Evolutionary conservation across 2,797 vertebrate genomes (phyloP).

Genomic region (Triplophysa yarkandensis): DNA sequence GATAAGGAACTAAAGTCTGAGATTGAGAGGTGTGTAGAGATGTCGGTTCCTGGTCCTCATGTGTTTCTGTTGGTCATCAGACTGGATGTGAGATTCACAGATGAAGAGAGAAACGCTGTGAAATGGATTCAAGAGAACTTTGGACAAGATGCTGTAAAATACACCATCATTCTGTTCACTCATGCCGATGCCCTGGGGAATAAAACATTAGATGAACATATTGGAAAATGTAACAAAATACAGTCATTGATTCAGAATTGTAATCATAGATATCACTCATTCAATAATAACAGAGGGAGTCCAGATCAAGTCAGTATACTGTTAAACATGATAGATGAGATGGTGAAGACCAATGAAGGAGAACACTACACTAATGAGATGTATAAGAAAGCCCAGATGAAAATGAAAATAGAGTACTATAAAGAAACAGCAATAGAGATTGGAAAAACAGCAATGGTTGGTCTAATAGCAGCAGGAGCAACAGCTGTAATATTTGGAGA

Average conservation of each 20-base stretch:
- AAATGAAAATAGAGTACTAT: not conserved
- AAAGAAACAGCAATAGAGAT: no score
- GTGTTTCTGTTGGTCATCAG: no score
- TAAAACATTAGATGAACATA: not conserved
- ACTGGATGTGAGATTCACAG: not conserved
- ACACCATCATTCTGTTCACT: conserved; percentile 37
- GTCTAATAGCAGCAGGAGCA: no score
- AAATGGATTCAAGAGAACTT: conserved; percentile 25
- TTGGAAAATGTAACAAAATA: not conserved
- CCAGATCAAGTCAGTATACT: conserved; percentile 14
- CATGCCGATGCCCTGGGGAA: conserved; percentile 1
- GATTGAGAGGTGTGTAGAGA: no score
- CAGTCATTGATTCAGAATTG: not conserved
- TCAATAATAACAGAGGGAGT: conserved; percentile 13
- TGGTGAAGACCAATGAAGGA: not conserved
- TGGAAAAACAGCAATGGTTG: no score
- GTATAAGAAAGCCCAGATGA: conserved; percentile 13
- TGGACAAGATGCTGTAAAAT: not conserved
- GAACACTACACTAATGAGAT: not conserved
- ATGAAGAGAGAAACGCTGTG: conserved; percentile 12
- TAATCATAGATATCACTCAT: not conserved
- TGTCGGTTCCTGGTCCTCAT: no score
- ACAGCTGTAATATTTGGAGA: no score
- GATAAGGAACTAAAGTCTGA: no score
- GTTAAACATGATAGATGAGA: conserved; percentile 21